Evolutionary conservation across 2,113 vertebrate genomes (phyloP), one percentile per base, ranked within the genome.

Genomic region (Cynocephalus volans): DNA sequence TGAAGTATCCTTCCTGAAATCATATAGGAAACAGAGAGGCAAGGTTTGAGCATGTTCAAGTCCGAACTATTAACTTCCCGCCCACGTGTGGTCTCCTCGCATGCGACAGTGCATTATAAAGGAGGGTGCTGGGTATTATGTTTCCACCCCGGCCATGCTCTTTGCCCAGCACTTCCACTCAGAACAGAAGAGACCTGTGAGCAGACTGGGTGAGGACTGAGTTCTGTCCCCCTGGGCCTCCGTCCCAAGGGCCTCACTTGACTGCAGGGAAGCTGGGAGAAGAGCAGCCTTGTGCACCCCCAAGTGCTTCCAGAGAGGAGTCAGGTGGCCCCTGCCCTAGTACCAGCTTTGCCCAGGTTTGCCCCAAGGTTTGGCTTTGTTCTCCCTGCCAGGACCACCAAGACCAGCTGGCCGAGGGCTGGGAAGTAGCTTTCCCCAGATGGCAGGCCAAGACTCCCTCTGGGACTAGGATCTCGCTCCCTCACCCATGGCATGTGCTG

Each of bases 201-300:
- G 17, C 0, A 8, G 60, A 14, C 26, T 6, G 5, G 1, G 19
- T 24, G 24, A 50, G 52, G 0, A 8, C 84, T 94, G 5, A 2
- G 18, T 45, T 92, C 65, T 88, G 8, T 60, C 15, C 1, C 4
- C 65, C 33, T 19, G 2, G 28, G 14, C n/a, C 15, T 67, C 54
- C 28, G 14, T 21, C 48, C 86, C 24, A 15, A 64, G 73, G 56
- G 36, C 36, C 45, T 94, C 11, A 0, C 8, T 69, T 64, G 45
- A 13, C 26, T 72, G 58, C 8, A 80, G 41, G 50, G 65, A 89
- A 70, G 36, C 7, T 0, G 4, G 31, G 75, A 56, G 31, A 56
- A 83, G 52, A 77, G 19, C 28, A 65, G 26, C 77, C 56, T 41
- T 14, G 13, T 26, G 80, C 33, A 15, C 28, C 26, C 8, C 65